These are phyloP conservation scores for Donacobius atricapilla DNA, from an alignment of 2,113 vertebrate genomes.

Conservation along the genomic window DNA sequence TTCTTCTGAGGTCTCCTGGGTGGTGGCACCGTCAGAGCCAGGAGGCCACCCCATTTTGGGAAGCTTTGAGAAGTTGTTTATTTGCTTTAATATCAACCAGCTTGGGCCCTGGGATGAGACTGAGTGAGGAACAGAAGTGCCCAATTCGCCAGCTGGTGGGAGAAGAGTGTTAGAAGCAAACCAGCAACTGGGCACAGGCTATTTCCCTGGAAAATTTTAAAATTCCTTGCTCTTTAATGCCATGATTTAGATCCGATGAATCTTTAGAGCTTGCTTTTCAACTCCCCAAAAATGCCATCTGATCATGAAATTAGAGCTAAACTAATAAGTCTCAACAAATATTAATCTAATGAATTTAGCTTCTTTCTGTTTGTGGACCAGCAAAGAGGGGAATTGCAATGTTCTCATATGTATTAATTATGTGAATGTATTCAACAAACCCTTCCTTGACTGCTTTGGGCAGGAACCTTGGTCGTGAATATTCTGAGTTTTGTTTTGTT, in stretches of 20 bases:
- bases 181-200: background rate
- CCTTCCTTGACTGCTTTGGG: background rate
- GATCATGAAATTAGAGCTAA: slow-evolving; percentile 54
- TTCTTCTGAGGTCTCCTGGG: background rate
- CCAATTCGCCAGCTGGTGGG: background rate
- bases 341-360: slow-evolving; percentile 59
- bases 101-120: background rate
- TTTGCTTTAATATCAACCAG: background rate
- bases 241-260: background rate
- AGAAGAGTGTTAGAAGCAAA: background rate
- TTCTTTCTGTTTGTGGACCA: slow-evolving; percentile 44
- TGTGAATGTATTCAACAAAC: slow-evolving; percentile 37
- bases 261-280: background rate
- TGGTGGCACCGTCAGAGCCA: background rate
- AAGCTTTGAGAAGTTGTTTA: background rate
- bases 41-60: accelerated
- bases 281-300: background rate
- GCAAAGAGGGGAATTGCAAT: slow-evolving; percentile 34
- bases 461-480: background rate
- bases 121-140: background rate
- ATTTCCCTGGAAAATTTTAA: background rate
- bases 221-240: background rate
- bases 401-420: slow-evolving; percentile 21
- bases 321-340: slow-evolving; percentile 60
- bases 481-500: background rate